Percentiles rank a stretch among this genome's conserved stretches.
Conservation (phyloP, 2,797 vertebrate species). For the Chaunax sp. region DNA sequence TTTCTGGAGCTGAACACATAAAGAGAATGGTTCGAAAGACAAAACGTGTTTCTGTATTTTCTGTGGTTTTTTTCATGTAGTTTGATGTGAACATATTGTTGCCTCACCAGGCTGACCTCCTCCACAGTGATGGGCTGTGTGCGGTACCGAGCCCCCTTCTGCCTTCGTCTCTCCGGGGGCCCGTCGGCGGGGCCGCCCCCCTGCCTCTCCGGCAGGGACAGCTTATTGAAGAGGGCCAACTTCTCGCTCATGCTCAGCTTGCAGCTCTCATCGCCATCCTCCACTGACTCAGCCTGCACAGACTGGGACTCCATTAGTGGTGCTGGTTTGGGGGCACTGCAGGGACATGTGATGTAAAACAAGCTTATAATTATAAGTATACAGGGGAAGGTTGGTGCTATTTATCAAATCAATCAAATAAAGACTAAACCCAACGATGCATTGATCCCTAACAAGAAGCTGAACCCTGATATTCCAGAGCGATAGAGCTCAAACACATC, state of each 20-base stretch:
- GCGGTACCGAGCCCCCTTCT: conserved; percentile 84
- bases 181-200: conserved; percentile 31
- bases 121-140: conserved; percentile 86
- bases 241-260: conserved; percentile 86
- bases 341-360: conserved; percentile 3
- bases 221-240: conserved; percentile 85
- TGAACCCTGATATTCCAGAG: too few species aligned
- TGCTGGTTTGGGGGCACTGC: conserved; percentile 60
- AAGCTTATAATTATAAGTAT: background rate
- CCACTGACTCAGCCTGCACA: conserved; percentile 47
- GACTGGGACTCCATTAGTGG: conserved; percentile 38
- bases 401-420: background rate
- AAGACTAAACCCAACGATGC: background rate
- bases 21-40: background rate
- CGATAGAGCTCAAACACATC: too few species aligned
- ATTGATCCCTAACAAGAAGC: too few species aligned
- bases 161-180: conserved; percentile 76
- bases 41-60: background rate
- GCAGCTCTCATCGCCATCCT: conserved; percentile 78
- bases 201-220: conserved; percentile 73
- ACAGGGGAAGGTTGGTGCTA: too few species aligned
- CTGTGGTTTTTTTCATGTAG: background rate
- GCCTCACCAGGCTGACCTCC: conserved; percentile 82
- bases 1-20: conserved; percentile 74
- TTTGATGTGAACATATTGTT: too few species aligned